Percentiles rank a stretch among this genome's conserved stretches.
phyloP scores from a whole-genome alignment of 2,113 vertebrate genomes.

The Dasyurus viverrinus region DNA sequence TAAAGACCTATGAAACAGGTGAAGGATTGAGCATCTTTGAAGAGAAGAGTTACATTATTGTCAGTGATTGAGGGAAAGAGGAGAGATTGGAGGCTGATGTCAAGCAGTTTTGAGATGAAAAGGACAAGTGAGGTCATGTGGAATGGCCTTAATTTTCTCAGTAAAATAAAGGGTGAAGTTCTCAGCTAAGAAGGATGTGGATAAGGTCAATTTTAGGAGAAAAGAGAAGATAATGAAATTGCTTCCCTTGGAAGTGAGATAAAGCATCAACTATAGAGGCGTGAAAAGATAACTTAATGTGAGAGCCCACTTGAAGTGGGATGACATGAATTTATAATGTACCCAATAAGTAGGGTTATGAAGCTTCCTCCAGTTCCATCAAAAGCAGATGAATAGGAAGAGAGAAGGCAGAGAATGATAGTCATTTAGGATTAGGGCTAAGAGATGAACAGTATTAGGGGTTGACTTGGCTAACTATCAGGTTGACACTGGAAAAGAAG shows the following conservation, averaged over 20 bases:
- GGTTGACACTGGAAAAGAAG: background rate
- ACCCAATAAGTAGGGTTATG: background rate
- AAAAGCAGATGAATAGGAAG: background rate
- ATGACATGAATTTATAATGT: background rate
- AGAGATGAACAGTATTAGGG: background rate
- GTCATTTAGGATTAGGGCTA: background rate
- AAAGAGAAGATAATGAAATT: background rate
- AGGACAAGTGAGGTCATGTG: background rate
- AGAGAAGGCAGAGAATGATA: background rate
- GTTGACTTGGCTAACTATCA: background rate
- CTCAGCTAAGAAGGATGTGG: background rate
- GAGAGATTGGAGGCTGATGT: background rate
- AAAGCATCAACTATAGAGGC: background rate
- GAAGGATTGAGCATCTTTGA: too few relatives aligned
- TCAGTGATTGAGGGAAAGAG: background rate
- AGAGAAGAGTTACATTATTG: background rate
- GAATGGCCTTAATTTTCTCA: background rate
- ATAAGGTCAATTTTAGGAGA: background rate
- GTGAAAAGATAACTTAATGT: background rate
- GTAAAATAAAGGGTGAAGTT: background rate
- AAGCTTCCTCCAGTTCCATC: background rate
- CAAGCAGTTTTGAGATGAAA: background rate
- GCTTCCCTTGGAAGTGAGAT: background rate
- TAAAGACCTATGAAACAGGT: too few relatives aligned
- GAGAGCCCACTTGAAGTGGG: background rate